Conservation (phyloP, 1,140 invertebrate genomes). For the Saxidomus purpurata region DNA sequence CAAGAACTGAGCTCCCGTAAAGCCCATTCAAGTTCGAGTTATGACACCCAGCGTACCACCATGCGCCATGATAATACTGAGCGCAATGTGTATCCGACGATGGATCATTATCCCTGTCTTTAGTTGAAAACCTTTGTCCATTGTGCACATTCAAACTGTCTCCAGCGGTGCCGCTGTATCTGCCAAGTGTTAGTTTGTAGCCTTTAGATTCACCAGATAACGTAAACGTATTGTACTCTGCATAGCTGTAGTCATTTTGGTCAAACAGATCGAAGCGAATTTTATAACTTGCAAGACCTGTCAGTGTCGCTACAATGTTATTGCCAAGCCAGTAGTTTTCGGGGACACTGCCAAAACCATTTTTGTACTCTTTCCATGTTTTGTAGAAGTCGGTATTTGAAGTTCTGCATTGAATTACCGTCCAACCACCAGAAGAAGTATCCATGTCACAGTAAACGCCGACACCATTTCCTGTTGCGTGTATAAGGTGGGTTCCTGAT, state of each 20-base stretch:
- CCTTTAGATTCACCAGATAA: neutral
- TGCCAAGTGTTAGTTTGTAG: neutral
- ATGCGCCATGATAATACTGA: constrained; percentile 41
- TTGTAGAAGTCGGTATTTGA: constrained; percentile 87
- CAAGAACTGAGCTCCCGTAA: neutral
- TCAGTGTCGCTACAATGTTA: constrained; percentile 60
- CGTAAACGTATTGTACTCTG: constrained; percentile 8
- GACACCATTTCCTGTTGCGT: constrained; percentile 88
- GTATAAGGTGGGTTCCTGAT: neutral
- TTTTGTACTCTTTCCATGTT: constrained; percentile 66
- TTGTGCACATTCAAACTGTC: constrained; percentile 34
- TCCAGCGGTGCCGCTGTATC: constrained; percentile 13
- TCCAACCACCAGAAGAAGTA: constrained; percentile 94
- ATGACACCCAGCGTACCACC: constrained; percentile 66
- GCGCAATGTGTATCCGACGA: constrained; percentile 26
- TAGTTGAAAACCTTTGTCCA: constrained; percentile 26
- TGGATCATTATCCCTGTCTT: constrained; percentile 45
- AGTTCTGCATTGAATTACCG: constrained; percentile 90
- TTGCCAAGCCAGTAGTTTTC: constrained; percentile 69
- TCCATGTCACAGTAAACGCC: constrained; percentile 92
- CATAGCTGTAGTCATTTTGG: neutral
- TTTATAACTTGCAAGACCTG: constrained; percentile 36
- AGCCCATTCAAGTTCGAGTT: constrained; percentile 57
- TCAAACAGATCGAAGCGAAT: constrained; percentile 32
- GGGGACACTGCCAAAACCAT: constrained; percentile 65